Percentiles rank a stretch among this genome's conserved stretches.
Evolutionary conservation across 1,140 invertebrate genomes (phyloP).

Genomic region (Sitophilus oryzae): DNA sequence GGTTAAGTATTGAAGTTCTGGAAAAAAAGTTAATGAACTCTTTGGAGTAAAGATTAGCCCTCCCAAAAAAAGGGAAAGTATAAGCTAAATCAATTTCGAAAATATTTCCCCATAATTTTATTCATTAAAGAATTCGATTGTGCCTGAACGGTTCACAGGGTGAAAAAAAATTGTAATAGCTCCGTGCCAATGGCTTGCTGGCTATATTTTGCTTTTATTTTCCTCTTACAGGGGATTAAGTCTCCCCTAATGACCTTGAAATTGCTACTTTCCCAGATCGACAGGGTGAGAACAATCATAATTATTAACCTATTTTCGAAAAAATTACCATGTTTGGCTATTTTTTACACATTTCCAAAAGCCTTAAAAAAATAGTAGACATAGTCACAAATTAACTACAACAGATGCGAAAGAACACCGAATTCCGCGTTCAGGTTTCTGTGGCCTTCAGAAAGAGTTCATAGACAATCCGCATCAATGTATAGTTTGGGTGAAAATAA

Average conservation of each 20-base stretch:
- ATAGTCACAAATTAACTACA: no score
- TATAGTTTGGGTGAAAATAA: no score
- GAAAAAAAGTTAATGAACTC: not conserved
- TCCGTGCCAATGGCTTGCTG: conserved; percentile 13
- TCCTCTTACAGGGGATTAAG: conserved; percentile 28
- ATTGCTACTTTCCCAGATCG: conserved; percentile 18
- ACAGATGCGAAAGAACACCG: no score
- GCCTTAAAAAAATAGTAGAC: no score
- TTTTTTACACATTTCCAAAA: no score
- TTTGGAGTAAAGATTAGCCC: not conserved
- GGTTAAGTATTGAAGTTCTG: not conserved
- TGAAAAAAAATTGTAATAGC: conserved; percentile 21
- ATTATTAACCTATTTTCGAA: no score
- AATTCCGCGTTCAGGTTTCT: no score
- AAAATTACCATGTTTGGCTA: no score
- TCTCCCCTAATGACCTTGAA: conserved; percentile 29
- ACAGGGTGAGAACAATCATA: conserved; percentile 1
- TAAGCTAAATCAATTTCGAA: conserved; percentile 12
- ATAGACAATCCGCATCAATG: no score
- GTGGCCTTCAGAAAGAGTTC: no score
- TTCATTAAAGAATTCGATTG: conserved; percentile 21
- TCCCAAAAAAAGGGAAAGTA: no score
- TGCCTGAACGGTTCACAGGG: not conserved
- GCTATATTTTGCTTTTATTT: conserved; percentile 31
- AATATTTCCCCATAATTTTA: conserved; percentile 21